Evolutionary conservation across 2,113 vertebrate genomes (phyloP), one percentile per base, ranked within the genome.

Genomic region (Tragulus kanchil): DNA sequence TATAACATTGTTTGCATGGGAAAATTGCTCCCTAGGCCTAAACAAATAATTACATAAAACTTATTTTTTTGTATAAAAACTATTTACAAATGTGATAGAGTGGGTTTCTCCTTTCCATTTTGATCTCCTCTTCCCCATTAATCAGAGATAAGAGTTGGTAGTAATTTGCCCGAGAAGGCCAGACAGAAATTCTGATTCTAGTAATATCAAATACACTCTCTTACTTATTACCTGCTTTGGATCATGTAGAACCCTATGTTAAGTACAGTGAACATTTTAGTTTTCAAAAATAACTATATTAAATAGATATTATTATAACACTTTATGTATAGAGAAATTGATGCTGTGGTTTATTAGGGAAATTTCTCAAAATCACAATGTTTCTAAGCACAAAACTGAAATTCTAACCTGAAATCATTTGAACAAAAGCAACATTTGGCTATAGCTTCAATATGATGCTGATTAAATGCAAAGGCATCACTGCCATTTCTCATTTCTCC

Each of bases 281-380:
- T 82, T 95, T 94, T 96, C 8, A 85, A 92, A 92, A 62, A 83
- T 93, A 92, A 67, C 84, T 3, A 52, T 23, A 82, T 7, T 50
- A 89, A 50, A 5, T 90, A 64, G 8, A 12, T 82, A 85, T 36
- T 61, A 59, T 19, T 65, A 15, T 54, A 36, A 69, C 2, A 42
- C 77, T 42, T 90, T 48, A 50, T 48, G 31, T 93, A 10, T 64
- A 17, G 14, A 62, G 26, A 50, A 92, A 87, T 14, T 54, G 10
- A 79, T 17, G 4, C 6, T 62, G 31, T 25, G 17, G 1, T 56
- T 26, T 21, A 78, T 81, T 81, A 89, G 77, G 16, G 16, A 94
- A 88, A 85, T 50, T 93, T 9, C 9, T 83, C 48, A 88, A 96
- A 23, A 4, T 61, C 19, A 48, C 25, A 52, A 16, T 26, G 3